These are phyloP conservation scores for Scomber scombrus DNA, from an alignment of 2,113 vertebrate species.

Conservation along the genomic window DNA sequence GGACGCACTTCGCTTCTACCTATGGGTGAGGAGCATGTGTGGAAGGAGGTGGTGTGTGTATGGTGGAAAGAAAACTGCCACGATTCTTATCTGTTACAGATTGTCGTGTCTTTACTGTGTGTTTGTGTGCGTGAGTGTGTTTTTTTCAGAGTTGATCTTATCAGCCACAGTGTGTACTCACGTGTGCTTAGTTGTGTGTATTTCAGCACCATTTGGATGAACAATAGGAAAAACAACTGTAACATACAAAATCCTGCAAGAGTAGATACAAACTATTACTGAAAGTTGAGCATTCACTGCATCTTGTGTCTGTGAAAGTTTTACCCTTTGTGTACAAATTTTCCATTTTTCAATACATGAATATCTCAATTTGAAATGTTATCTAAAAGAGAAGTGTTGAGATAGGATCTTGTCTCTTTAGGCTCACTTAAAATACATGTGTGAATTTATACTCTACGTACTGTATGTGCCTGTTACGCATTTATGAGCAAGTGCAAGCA, in stretches of 20 bases:
- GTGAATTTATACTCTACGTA: not conserved
- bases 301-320: not conserved
- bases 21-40: constrained; percentile 78
- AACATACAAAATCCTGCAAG: too few relatives aligned
- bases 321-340: not conserved
- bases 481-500: constrained; percentile 4
- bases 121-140: not conserved
- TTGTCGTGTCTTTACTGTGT: not conserved
- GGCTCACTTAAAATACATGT: not conserved
- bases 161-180: not conserved
- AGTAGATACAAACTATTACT: too few relatives aligned
- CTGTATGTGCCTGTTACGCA: not conserved
- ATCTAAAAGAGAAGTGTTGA: not conserved
- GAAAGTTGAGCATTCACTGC: not conserved
- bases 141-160: constrained; percentile 5
- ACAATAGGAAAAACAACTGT: not conserved
- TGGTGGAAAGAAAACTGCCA: too few relatives aligned
- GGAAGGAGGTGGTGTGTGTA: not conserved
- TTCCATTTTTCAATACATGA: not conserved
- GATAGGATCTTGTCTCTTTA: not conserved
- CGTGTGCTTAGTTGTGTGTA: not conserved
- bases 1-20: constrained; percentile 83
- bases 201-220: not conserved
- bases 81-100: constrained; percentile 1
- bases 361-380: not conserved